Base-by-base conservation (phyloP, 2,888 invertebrate genomes). In the Dryocosmus kuriphilus region DNA sequence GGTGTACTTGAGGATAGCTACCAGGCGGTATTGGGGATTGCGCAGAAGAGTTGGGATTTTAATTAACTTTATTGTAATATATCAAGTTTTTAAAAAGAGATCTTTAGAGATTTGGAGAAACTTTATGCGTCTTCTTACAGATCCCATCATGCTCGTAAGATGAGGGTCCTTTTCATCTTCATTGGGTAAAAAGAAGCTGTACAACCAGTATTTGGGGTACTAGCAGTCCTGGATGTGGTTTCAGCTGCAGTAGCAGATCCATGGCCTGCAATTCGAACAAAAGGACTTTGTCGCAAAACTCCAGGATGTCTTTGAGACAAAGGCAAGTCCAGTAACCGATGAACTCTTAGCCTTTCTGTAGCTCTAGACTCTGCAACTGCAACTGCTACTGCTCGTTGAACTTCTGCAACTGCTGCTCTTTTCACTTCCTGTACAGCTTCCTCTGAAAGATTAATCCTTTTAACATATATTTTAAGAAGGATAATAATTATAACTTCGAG, bases 391-490 rank as follows among this genome's bases (percentile, higher is more conserved):
- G 98, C 98, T 67, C 98, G 94, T 90, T 98, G 98, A 75, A 98
- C 94, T 90, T 98, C 98, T n/a, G 96, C 93, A 77, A 98, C 95
- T 0, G 98, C 98, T 89, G 97, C 98, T 1, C 98, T 94, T 89
- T 98, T 98, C 77, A 98, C 98, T 93, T 95, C 94, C 83, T 94
- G 93, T 75, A 95, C 94, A 1, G 94, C 94, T 86, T 94, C 95
- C 89, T 95, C 95, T 94, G 89, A 73, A 86, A 32, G 62, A 79
- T 74, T 63, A 67, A 32, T 16, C 8, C 22, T 35, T 22, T 65
- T 19, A 32, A 38, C 11, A 32, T 38, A 16, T 67, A 67, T 14
- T 8, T 22, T 41, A n/a, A 11, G 24, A 4, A 0, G 38, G 14
- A 38, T 38, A n/a, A n/a, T n/a, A 14, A 11, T 38, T 38, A 11